Evolutionary conservation across 2,113 vertebrate species (phyloP).

Genomic region (Rhinogobius similis): DNA sequence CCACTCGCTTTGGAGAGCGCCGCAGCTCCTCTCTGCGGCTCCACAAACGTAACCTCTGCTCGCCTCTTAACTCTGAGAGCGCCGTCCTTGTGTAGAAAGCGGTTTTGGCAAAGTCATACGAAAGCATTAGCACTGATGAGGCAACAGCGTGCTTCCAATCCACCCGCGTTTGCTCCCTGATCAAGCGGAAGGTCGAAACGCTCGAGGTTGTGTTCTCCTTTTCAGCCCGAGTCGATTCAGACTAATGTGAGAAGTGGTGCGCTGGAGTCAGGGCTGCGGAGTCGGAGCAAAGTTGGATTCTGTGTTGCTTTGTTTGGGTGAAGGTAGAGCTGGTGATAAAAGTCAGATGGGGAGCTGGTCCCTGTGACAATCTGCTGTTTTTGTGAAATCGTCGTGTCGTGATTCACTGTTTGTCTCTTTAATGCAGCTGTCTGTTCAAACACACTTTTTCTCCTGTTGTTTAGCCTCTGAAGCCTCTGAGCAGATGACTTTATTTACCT

Average conservation of each 20-base stretch:
- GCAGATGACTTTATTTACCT: too few relatives aligned
- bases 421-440: too few relatives aligned
- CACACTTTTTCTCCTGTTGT: too few relatives aligned
- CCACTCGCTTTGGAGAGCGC: slow-evolving; percentile 24
- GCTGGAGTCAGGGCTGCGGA: slow-evolving; percentile 20
- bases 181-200: slow-evolving; percentile 59
- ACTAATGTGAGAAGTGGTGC: slow-evolving; percentile 48
- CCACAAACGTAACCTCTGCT: slow-evolving; percentile 42
- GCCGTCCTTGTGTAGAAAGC: slow-evolving; percentile 54
- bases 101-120: slow-evolving; percentile 26
- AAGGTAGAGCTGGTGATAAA: too few relatives aligned
- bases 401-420: too few relatives aligned
- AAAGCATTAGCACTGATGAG: slow-evolving; percentile 57
- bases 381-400: too few relatives aligned
- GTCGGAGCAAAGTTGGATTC: slow-evolving; percentile 4
- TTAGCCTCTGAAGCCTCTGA: too few relatives aligned
- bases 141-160: slow-evolving; percentile 37
- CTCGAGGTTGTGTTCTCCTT: slow-evolving; percentile 42
- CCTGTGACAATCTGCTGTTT: too few relatives aligned
- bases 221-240: slow-evolving; percentile 46
- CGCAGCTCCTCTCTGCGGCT: slow-evolving; percentile 15
- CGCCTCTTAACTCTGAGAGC: slow-evolving; percentile 61
- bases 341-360: too few relatives aligned
- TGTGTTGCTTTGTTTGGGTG: slow-evolving; percentile 3
- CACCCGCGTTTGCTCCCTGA: slow-evolving; percentile 41